Percentiles rank a stretch among this genome's conserved stretches.
These are phyloP conservation scores for Elaphurus davidianus DNA, from an alignment of 2,113 vertebrate genomes.

Conservation along the genomic window DNA sequence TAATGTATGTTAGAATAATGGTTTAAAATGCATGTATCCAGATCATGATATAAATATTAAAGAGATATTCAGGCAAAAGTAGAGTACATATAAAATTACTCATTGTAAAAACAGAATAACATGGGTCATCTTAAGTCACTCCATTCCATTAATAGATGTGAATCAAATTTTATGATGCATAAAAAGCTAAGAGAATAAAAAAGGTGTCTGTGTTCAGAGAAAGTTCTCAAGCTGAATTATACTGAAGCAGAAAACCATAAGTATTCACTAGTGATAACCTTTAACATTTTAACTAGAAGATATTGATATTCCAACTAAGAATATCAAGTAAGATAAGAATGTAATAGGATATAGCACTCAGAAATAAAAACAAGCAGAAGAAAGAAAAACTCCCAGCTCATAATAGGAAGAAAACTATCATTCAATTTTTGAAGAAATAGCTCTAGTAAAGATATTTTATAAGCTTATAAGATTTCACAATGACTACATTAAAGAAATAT, in stretches of 20 bases:
- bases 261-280: background rate
- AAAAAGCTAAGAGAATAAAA: background rate
- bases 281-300: background rate
- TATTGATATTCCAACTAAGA: background rate
- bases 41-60: background rate
- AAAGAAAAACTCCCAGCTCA: background rate
- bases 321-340: background rate
- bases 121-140: background rate
- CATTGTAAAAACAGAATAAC: background rate
- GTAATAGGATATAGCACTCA: background rate
- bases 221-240: background rate
- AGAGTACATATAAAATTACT: background rate
- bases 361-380: background rate
- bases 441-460: background rate
- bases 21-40: background rate
- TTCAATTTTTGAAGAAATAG: background rate
- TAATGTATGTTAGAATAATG: background rate
- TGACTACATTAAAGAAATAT: background rate
- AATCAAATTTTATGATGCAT: background rate
- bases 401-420: background rate
- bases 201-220: background rate
- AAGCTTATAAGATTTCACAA: background rate
- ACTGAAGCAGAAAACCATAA: background rate
- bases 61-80: background rate
- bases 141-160: background rate